These are phyloP conservation scores for Chymomyza amoena DNA, from an alignment of 2,888 invertebrate species.

Conservation along the genomic window DNA sequence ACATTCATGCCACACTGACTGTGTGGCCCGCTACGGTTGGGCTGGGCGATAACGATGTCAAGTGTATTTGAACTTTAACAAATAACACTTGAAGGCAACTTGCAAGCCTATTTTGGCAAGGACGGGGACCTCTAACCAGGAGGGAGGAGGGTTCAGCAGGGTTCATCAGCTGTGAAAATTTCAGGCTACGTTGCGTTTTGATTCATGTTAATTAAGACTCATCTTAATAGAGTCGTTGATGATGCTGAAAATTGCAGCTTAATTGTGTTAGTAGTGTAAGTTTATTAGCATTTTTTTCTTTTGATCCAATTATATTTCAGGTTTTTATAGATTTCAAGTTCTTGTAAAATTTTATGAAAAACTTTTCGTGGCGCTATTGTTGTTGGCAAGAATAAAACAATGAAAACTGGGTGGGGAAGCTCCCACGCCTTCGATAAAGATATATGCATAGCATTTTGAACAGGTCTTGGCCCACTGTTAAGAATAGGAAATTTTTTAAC, in stretches of 20 bases:
- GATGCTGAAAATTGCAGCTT: slow-evolving; percentile 13
- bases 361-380: background rate
- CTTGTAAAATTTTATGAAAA: background rate
- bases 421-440: too few relatives aligned
- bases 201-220: slow-evolving; percentile 12
- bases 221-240: slow-evolving; percentile 1
- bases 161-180: background rate
- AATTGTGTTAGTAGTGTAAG: slow-evolving; percentile 30
- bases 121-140: background rate
- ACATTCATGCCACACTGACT: slow-evolving; percentile 40
- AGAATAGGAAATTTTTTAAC: too few relatives aligned
- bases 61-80: slow-evolving; percentile 63
- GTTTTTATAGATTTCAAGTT: background rate
- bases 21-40: background rate
- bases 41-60: slow-evolving; percentile 62
- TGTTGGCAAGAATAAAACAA: background rate
- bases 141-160: too few relatives aligned
- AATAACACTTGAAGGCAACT: slow-evolving; percentile 62
- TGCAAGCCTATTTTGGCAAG: slow-evolving; percentile 5
- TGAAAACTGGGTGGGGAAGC: too few relatives aligned
- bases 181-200: background rate
- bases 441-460: too few relatives aligned
- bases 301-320: slow-evolving; percentile 27
- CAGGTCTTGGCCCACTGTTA: too few relatives aligned
- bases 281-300: slow-evolving; percentile 32